phyloP scores from a whole-genome alignment of 2,113 vertebrate genomes.

The Ceratotherium simum region DNA sequence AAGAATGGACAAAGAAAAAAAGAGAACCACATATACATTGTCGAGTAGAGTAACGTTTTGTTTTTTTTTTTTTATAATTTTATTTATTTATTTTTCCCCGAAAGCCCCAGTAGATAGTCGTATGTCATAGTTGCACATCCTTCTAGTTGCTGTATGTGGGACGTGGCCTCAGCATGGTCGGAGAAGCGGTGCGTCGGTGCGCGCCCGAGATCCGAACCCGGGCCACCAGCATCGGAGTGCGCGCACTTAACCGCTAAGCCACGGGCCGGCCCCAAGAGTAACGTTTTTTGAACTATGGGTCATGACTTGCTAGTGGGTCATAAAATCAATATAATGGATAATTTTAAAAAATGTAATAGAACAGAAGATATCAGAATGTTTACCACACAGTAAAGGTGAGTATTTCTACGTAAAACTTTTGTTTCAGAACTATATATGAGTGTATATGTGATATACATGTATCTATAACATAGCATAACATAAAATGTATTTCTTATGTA shows the following conservation, averaged over 20 bases:
- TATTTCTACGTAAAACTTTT: constrained; percentile 8
- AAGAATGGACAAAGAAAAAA: neutral
- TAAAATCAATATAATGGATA: neutral
- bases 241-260: too few relatives aligned
- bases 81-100: too few relatives aligned
- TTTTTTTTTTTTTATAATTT: too few relatives aligned
- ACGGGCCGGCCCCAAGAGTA: too few relatives aligned
- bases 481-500: neutral
- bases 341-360: constrained; percentile 6
- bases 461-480: neutral
- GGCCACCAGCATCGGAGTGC: too few relatives aligned
- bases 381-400: neutral
- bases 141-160: too few relatives aligned
- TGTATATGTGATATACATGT: neutral
- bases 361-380: neutral
- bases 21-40: neutral
- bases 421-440: neutral
- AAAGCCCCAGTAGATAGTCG: too few relatives aligned
- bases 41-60: neutral
- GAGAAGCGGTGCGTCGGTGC: too few relatives aligned
- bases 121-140: too few relatives aligned
- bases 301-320: neutral
- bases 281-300: neutral
- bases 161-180: too few relatives aligned
- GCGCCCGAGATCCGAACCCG: too few relatives aligned